phyloP scores from a whole-genome alignment of 2,113 vertebrate species.

The Lophochroa leadbeateri region DNA sequence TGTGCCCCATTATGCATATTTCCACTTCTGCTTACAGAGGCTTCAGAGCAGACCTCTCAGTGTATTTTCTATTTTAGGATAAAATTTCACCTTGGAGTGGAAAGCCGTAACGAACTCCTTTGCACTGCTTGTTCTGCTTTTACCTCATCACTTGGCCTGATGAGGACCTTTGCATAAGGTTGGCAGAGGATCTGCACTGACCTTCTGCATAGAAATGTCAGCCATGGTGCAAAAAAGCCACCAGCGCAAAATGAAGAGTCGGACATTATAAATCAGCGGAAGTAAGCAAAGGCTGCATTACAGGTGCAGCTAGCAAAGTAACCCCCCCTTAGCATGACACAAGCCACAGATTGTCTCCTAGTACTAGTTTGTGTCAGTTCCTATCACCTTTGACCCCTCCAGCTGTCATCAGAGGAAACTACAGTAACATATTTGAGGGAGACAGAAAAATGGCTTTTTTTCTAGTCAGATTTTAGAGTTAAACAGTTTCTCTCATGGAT shows the following conservation, averaged over 20 bases:
- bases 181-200: background rate
- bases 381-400: background rate
- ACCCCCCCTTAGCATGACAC: background rate
- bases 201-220: background rate
- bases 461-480: background rate
- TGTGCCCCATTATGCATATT: background rate
- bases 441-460: background rate
- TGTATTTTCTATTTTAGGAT: background rate
- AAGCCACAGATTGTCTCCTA: background rate
- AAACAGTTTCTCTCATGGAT: background rate
- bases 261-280: background rate
- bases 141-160: background rate
- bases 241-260: background rate
- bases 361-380: background rate
- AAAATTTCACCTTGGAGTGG: background rate
- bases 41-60: background rate
- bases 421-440: background rate
- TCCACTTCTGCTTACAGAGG: background rate
- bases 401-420: background rate
- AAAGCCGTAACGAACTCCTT: background rate
- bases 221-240: background rate
- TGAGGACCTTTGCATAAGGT: background rate
- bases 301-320: background rate
- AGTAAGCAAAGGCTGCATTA: background rate
- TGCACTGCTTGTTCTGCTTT: background rate